Percentiles rank a stretch among this genome's conserved stretches.
Evolutionary conservation across 2,888 invertebrate genomes (phyloP).

Genomic region (Drosophila histrio): DNA sequence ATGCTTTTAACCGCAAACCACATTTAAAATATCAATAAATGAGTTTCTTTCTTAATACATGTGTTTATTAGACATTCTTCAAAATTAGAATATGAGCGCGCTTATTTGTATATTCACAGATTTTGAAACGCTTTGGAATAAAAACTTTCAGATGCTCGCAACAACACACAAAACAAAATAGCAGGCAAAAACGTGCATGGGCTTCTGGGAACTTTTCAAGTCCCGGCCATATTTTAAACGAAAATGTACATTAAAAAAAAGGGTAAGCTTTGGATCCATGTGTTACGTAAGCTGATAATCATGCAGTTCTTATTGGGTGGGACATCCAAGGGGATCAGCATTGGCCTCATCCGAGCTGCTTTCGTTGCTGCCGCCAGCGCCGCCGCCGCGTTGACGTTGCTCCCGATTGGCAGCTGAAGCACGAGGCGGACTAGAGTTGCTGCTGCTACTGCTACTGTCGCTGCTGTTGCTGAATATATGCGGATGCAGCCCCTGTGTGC

Average conservation of each 20-base stretch:
- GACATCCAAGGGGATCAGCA: constrained; percentile 59
- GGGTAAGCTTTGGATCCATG: constrained; percentile 33
- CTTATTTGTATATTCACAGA: constrained; percentile 67
- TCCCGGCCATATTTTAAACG: background rate
- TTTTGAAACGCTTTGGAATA: constrained; percentile 47
- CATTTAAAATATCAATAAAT: background rate
- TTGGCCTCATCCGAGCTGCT: constrained; percentile 51
- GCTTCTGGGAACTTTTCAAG: constrained; percentile 31
- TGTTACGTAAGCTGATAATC: background rate
- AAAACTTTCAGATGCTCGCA: constrained; percentile 24
- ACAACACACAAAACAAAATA: constrained; percentile 20
- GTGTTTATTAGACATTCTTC: constrained; percentile 40
- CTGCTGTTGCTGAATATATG: background rate
- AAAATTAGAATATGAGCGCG: constrained; percentile 41
- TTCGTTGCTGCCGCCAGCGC: constrained; percentile 6
- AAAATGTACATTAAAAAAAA: constrained; percentile 11
- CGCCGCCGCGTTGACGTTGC: background rate
- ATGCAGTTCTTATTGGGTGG: constrained; percentile 62
- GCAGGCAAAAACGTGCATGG: background rate
- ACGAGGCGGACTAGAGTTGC: background rate
- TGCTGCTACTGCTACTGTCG: constrained; percentile 35
- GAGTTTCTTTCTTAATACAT: background rate
- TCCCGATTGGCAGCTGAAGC: background rate
- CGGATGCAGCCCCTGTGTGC: background rate
- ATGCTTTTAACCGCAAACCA: background rate